Evolutionary conservation across 1,140 invertebrate species (phyloP), one percentile per base, ranked within the genome.

Genomic region (Lepidurus packardi): DNA sequence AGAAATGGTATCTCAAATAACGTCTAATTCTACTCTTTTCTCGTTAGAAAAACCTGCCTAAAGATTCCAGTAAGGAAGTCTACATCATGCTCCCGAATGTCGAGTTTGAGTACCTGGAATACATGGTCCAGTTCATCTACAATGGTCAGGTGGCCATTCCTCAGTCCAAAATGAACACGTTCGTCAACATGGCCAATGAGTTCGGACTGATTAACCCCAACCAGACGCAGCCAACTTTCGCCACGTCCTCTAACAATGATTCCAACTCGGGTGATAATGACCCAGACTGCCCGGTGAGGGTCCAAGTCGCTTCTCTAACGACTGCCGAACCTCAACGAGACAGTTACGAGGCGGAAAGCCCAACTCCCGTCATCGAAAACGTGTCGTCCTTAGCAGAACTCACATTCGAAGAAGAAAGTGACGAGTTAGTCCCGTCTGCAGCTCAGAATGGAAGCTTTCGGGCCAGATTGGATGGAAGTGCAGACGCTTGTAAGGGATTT

Each of bases 61-160:
- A 65, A 21, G 53, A 65, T 65, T 65, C 53, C 53, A 65, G 9
- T 65, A 65, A 65, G 21, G 53, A 65, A 13, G 53, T 65, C 21
- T 65, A 65, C 13, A 65, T 65, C 53, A 65, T 65, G 53, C 53
- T 65, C 53, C 53, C 53, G 53, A 65, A 65, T 65, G 53, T 65
- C 6, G 53, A 65, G 21, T 65, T 65, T 65, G 53, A 65, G 3
- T 65, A 65, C 21, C 21, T 65, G 13, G 53, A 65, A 3, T 65
- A 65, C 53, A 65, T 65, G 53, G 21, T 65, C 13, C 53, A 65
- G 53, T 65, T 65, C 53, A 65, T 65, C 13, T 65, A 65, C 53
- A 65, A 65, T 16, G 53, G 53, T 65, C 53, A 65, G 13, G 53
- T 65, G 53, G 21, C 53, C 53, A 65, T 65, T 65, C 53, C 53